Evolutionary conservation across 2,113 vertebrate species (phyloP), one percentile per base, ranked within the genome.

Genomic region (Glareola pratincola): DNA sequence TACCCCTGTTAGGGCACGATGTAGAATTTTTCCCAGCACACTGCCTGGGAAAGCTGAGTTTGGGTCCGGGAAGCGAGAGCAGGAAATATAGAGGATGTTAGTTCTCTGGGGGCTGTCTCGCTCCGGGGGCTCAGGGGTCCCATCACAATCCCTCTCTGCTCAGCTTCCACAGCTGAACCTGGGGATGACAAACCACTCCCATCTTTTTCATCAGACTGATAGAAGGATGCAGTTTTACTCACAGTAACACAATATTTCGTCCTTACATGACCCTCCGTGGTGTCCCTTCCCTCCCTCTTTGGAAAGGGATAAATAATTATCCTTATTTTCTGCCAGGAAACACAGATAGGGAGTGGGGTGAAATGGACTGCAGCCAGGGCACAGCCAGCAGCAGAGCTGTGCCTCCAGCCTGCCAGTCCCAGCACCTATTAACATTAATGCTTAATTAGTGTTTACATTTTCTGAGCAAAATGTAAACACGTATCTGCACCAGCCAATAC

Each of bases 381-480:
- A 89, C 77, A 29, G 14, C 92, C 95, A 90, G 92, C 85, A 76
- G 82, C 92, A 71, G 85, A 88, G 91, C 92, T 1, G 0, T 34
- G 54, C 6, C 85, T 71, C 92, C 81, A 60, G 85, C 67, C 76
- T 90, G 89, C 54, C 85, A 75, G 95, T 60, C 88, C 91, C 91
- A 37, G 93, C 64, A 90, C 89, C 92, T 79, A 96, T 95, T 94
- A 95, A 86, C 93, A 84, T 74, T 91, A 95, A 95, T 88, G 94
- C 92, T 85, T 97, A 96, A 97, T 96, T 96, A 96, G 93, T 90
- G 90, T 95, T 97, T 96, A 95, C 96, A 88, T 95, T 91, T 95
- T 92, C 69, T 71, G 19, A 21, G 81, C 62, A 87, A 91, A 92
- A 95, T 87, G 86, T 96, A 95, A 97, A 95, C 89, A 95, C 0